Percentiles rank a stretch among this genome's conserved stretches.
Evolutionary conservation across 2,888 invertebrate genomes (phyloP).

Genomic region (Cheilosia variabilis): DNA sequence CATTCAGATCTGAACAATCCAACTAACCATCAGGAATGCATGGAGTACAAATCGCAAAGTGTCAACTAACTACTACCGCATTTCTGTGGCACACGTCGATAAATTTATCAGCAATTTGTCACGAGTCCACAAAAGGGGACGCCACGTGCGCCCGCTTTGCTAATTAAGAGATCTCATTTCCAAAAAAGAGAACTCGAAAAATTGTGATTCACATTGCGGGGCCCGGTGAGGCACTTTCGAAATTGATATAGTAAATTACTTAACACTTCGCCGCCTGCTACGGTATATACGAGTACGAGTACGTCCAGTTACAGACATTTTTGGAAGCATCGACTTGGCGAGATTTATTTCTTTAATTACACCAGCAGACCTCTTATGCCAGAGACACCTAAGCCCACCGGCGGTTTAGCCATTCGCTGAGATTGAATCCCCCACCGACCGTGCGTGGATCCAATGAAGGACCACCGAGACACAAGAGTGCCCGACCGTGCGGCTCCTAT

Average conservation of each 20-base stretch:
- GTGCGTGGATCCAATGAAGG: slow-evolving; percentile 27
- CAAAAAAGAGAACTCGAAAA: neutral
- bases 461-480: slow-evolving; percentile 32
- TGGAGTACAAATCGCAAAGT: no score
- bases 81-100: slow-evolving; percentile 1
- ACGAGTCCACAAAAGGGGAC: slow-evolving; percentile 12
- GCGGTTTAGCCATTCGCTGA: neutral
- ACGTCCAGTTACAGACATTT: neutral
- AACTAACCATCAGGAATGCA: no score
- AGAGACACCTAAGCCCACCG: slow-evolving; percentile 14
- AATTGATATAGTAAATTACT: slow-evolving; percentile 65
- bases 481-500: neutral
- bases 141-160: neutral
- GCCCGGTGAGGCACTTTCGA: slow-evolving; percentile 27
- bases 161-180: slow-evolving; percentile 45
- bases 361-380: slow-evolving; percentile 18
- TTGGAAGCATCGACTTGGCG: slow-evolving; percentile 51
- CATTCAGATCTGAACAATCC: no score
- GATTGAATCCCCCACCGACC: slow-evolving; percentile 12
- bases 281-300: no score
- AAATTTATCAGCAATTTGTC: slow-evolving; percentile 41
- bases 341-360: slow-evolving; percentile 71
- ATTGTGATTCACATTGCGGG: neutral
- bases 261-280: slow-evolving; percentile 36
- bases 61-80: neutral